Base-by-base conservation (phyloP, 2,888 invertebrate species). In the Lasius fuliginosus region DNA sequence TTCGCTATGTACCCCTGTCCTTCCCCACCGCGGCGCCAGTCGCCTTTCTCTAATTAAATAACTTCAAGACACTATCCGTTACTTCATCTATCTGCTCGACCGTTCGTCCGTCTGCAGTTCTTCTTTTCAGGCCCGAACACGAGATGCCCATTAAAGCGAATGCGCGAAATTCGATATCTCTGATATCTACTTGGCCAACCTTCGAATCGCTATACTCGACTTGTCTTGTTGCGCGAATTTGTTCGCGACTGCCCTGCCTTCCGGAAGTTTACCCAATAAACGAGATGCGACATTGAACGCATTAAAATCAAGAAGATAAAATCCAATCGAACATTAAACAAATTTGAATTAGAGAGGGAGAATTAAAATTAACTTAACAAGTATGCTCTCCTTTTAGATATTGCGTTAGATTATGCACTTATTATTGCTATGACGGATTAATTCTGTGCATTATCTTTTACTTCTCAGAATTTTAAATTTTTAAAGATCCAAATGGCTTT, bases 21-120 rank as follows among this genome's bases (percentile, higher is more conserved):
- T 75, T 73, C 33, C 60, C 36, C 27, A 53, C 40, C 69, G 23
- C 33, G 42, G 23, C 69, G 58, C 56, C 49, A 58, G 56, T 77
- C 83, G 77, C 84, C 86, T 87, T 89, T 88, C 91, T 91, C 90
- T 94, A 93, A 94, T 94, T 93, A 94, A 94, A 94, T 94, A 94
- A 94, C 94, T 94, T 92, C 88, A 89, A 92, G 92, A 93, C 93
- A 93, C 92, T 93, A 93, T 93, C 92, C 91, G 90, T 92, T 92
- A 92, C 92, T 92, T 92, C 90, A 90, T 91, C 91, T 90, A 89
- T 86, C 91, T 88, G 74, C 84, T 83, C 84, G 87, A 79, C 87
- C 81, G 87, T 84, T 85, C 67, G 82, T 73, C 69, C 86, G 86
- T 68, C 83, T 68, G 76, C 86, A 88, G 81, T 67, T 81, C 79